Evolutionary conservation across 2,888 invertebrate genomes (phyloP).

Genomic region (Plagiodera versicolora): DNA sequence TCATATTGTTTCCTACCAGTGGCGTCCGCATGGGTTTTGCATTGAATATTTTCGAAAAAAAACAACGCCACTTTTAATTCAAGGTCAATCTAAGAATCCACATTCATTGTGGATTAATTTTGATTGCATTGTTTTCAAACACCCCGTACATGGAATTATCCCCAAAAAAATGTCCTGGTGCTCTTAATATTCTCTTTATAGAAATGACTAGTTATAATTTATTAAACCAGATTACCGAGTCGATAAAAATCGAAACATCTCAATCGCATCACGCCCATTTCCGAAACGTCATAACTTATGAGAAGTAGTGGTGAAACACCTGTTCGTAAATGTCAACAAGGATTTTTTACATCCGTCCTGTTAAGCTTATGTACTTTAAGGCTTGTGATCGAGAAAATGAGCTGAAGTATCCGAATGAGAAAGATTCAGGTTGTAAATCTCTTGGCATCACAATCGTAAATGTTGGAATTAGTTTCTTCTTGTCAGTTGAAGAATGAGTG

Average conservation of each 20-base stretch:
- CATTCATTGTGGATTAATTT: too few relatives aligned
- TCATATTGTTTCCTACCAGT: too few relatives aligned
- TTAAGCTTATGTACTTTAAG: not conserved
- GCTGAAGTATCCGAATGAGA: conserved; percentile 9
- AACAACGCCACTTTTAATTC: too few relatives aligned
- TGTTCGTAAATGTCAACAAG: conserved; percentile 18
- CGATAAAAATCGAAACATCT: not conserved
- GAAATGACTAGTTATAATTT: too few relatives aligned
- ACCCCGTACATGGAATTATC: too few relatives aligned
- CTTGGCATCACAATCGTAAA: not conserved
- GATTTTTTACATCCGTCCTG: conserved; percentile 5
- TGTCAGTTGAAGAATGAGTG: not conserved
- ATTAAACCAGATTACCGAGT: too few relatives aligned
- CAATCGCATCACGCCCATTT: not conserved
- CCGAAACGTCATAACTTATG: conserved; percentile 11
- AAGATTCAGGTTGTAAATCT: not conserved
- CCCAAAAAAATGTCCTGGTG: too few relatives aligned
- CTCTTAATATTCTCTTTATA: too few relatives aligned
- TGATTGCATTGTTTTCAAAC: too few relatives aligned
- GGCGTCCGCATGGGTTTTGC: too few relatives aligned
- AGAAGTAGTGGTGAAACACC: conserved; percentile 19
- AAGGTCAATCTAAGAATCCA: too few relatives aligned
- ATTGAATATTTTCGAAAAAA: too few relatives aligned
- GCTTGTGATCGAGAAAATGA: conserved; percentile 6
- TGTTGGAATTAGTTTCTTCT: not conserved